Evolutionary conservation across 2,797 vertebrate species (phyloP).

Genomic region (Pyrocephalus nanus): DNA sequence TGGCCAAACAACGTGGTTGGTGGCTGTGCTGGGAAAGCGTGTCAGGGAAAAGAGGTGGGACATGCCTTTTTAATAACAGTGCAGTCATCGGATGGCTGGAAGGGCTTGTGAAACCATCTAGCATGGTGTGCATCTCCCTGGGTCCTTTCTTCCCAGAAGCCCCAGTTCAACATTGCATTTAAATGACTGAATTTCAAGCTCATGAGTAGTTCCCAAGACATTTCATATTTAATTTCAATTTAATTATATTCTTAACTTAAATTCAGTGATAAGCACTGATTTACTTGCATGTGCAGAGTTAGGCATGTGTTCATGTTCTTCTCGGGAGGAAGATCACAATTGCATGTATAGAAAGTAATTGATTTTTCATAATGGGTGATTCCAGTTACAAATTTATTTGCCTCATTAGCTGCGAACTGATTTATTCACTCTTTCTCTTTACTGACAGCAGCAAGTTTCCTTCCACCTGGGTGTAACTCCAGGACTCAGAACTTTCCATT

Average conservation of each 20-base stretch:
- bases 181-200: conserved; percentile 2
- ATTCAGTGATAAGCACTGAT: conserved; percentile 26
- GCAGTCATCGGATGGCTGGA: background rate
- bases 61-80: background rate
- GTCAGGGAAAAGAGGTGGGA: background rate
- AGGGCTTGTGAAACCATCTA: background rate
- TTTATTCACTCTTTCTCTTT: conserved; percentile 32
- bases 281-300: background rate
- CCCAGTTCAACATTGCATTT: background rate
- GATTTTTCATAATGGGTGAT: background rate
- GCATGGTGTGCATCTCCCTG: background rate
- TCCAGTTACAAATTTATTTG: conserved; percentile 27
- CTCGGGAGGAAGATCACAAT: conserved; percentile 9
- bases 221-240: conserved; percentile 31
- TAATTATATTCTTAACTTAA: conserved; percentile 15
- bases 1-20: background rate
- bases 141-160: background rate
- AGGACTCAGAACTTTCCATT: background rate
- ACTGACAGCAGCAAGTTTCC: conserved; percentile 13
- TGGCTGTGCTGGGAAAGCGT: background rate
- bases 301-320: background rate
- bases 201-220: background rate
- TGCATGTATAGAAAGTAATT: background rate
- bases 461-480: background rate
- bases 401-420: conserved; percentile 2